Evolutionary conservation across 2,113 vertebrate species (phyloP), one percentile per base, ranked within the genome.

Genomic region (Electrona antarctica): DNA sequence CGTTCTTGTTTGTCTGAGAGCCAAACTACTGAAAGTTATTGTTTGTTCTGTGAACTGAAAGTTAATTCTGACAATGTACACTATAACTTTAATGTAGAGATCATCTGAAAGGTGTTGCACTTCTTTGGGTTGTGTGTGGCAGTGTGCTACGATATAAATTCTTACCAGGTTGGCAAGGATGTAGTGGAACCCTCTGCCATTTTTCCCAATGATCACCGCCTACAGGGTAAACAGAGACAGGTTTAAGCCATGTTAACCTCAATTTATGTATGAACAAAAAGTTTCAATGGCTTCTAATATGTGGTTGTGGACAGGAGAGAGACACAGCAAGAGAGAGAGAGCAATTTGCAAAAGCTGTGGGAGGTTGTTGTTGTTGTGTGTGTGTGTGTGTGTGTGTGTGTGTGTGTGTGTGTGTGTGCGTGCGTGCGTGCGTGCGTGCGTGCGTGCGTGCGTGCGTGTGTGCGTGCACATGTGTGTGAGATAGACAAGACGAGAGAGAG

Each of bases 141-240:
- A 67, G 67, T 57, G 67, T 76, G 56, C 61, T 33, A 14, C 10
- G 15, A n/a, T 33, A 21, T 41, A 41, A 6, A 4, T 41, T 69
- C 95, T 98, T 95, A 99, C 98, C 97, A 99, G 94, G 90, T 98
- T 99, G 86, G 97, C 97, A 56, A 99, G 92, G 92, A 99, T 97
- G 86, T 99, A 99, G 90, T 99, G 98, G 91, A 97, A 98, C 85
- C 97, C 97, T 94, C 96, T 93, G 70, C 95, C 94, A 90, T 98
- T 97, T 86, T 99, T 69, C 96, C 97, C 0, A 97, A 94, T 41
- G 89, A 91, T 93, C 88, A 96, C 96, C 83, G 97, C 96, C 98
- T 99, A 92, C 77, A 79, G 65, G 85, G 61, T 46, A 84, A 89
- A 91, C 51, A 88, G 88, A 89, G 89, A 74, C 81, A 49, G 21